Conservation (phyloP, 2,113 vertebrate species). For the Willisornis vidua region DNA sequence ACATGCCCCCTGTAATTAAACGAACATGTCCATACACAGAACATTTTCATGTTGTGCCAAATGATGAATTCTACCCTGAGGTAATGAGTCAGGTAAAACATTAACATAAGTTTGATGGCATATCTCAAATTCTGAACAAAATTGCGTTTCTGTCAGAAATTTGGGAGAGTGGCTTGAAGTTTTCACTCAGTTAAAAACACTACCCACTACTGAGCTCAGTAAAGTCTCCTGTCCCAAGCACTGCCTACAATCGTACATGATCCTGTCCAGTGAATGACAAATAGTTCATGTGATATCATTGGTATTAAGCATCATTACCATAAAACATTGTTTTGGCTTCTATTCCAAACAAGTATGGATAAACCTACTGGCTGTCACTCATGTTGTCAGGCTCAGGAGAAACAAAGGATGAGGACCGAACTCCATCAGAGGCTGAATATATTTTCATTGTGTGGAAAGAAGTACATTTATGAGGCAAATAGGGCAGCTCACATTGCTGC, state of each 20-base stretch:
- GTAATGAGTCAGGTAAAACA: slow-evolving; percentile 40
- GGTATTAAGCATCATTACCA: not conserved
- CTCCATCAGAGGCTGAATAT: not conserved
- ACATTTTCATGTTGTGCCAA: slow-evolving; percentile 57
- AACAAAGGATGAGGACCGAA: not conserved
- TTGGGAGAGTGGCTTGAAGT: not conserved
- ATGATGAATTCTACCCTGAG: slow-evolving; percentile 25
- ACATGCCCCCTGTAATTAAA: slow-evolving; percentile 38
- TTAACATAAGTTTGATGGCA: not conserved
- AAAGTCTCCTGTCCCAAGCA: not conserved
- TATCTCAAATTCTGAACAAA: slow-evolving; percentile 45
- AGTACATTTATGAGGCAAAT: not conserved
- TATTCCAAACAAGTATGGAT: not conserved
- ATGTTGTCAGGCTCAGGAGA: not conserved
- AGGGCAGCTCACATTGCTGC: not conserved
- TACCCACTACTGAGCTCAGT: not conserved
- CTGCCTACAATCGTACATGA: not conserved
- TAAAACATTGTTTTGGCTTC: not conserved
- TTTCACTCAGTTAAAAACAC: not conserved
- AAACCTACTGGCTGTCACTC: not conserved
- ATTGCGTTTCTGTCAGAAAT: not conserved
- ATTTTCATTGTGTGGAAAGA: not conserved
- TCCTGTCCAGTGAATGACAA: not conserved
- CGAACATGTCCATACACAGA: slow-evolving; percentile 55
- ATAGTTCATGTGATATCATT: not conserved